phyloP scores from a whole-genome alignment of 1,140 invertebrate genomes.

The Probaryconus sp. region DNA sequence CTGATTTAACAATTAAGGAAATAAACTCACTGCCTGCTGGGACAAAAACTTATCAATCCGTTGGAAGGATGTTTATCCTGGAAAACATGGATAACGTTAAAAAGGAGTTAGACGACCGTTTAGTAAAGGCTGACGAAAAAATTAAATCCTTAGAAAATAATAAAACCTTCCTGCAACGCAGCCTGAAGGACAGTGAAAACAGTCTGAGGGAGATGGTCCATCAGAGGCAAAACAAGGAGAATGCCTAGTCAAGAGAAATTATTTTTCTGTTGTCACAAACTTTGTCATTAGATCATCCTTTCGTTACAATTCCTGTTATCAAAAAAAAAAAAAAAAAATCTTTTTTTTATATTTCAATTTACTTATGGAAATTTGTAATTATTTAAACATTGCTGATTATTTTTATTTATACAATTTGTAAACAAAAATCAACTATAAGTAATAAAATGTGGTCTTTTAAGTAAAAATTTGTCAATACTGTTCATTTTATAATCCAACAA shows the following conservation, averaged over 20 bases:
- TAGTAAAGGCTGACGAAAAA: constrained; percentile 82
- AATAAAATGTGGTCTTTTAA: too few species aligned
- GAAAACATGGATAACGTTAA: constrained; percentile 82
- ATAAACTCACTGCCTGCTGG: constrained; percentile 79
- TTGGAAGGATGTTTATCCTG: constrained; percentile 85
- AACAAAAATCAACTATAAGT: too few species aligned
- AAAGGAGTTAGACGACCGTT: constrained; percentile 81
- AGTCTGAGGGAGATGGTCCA: constrained; percentile 91
- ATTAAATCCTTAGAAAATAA: constrained; percentile 86
- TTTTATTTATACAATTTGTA: too few species aligned
- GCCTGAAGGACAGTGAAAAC: constrained; percentile 90
- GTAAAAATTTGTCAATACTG: too few species aligned
- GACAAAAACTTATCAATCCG: constrained; percentile 87
- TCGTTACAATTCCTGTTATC: too few species aligned
- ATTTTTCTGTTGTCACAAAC: neutral
- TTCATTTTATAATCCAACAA: too few species aligned
- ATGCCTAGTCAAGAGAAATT: constrained; percentile 53
- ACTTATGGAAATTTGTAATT: too few species aligned
- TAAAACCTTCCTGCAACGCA: constrained; percentile 87
- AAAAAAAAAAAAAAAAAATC: too few species aligned
- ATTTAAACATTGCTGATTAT: too few species aligned
- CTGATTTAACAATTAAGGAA: constrained; percentile 84
- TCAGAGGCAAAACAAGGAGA: constrained; percentile 77
- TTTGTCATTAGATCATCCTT: neutral
- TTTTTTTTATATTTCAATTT: too few species aligned